Evolutionary conservation across 2,888 invertebrate species (phyloP).

Genomic region (Leptothorax acervorum): DNA sequence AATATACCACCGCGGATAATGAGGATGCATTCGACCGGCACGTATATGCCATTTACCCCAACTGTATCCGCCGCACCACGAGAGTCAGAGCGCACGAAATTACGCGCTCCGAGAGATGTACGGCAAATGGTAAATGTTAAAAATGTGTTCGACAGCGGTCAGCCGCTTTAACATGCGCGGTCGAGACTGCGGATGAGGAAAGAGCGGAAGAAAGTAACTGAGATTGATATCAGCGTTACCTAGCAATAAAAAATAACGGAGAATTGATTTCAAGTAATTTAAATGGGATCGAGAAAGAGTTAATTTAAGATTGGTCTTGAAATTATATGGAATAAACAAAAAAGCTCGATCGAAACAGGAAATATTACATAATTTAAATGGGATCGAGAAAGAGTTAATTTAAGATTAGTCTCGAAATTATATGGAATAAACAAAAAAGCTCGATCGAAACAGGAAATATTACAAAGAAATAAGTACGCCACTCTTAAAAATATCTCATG

Average conservation of each 20-base stretch:
- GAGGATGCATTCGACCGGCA: constrained; percentile 74
- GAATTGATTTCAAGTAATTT: constrained; percentile 16
- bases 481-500: constrained; percentile 1
- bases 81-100: constrained; percentile 38
- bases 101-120: constrained; percentile 16
- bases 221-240: background rate
- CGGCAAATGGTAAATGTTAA: constrained; percentile 54
- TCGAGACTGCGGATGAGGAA: background rate
- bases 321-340: background rate
- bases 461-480: background rate
- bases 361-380: background rate
- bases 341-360: background rate
- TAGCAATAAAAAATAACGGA: background rate
- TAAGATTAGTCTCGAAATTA: background rate
- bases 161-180: constrained; percentile 13
- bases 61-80: constrained; percentile 48
- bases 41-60: constrained; percentile 59
- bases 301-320: background rate
- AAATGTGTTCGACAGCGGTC: constrained; percentile 45
- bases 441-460: background rate
- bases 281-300: background rate
- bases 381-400: background rate
- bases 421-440: background rate
- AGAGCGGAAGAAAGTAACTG: constrained; percentile 8
- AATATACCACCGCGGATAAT: constrained; percentile 73